These are phyloP conservation scores for Diprion similis DNA, from an alignment of 1,140 invertebrate genomes.

Conservation along the genomic window DNA sequence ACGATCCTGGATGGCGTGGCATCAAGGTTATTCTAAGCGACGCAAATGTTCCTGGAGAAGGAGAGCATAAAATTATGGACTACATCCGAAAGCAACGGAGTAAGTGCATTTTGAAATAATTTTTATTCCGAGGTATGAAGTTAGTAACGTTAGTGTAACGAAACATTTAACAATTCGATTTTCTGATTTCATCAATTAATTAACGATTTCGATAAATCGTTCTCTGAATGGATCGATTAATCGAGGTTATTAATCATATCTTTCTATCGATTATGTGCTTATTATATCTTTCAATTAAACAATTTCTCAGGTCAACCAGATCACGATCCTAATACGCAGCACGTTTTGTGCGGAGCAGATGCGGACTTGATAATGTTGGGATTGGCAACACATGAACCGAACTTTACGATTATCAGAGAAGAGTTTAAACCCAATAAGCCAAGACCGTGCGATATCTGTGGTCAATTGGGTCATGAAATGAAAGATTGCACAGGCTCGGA, in stretches of 20 bases:
- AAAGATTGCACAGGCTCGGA: slow-evolving; percentile 87
- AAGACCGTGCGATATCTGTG: slow-evolving; percentile 95
- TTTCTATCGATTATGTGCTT: too few relatives aligned
- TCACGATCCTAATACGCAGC: slow-evolving; percentile 97
- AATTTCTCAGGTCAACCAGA: slow-evolving; percentile 78
- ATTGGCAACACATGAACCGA: slow-evolving; percentile 97
- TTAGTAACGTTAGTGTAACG: not conserved
- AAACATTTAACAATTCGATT: not conserved
- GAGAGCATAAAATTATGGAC: slow-evolving; percentile 99
- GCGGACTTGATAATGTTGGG: slow-evolving; percentile 99
- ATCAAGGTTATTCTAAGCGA: slow-evolving; percentile 97
- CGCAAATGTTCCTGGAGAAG: slow-evolving; percentile 98
- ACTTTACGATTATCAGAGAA: slow-evolving; percentile 98
- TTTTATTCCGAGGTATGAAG: slow-evolving; percentile 9
- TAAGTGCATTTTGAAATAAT: slow-evolving; percentile 42
- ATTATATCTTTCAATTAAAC: too few relatives aligned
- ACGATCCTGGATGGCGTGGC: slow-evolving; percentile 93
- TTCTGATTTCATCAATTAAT: too few relatives aligned
- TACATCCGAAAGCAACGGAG: slow-evolving; percentile 94
- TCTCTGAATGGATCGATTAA: too few relatives aligned
- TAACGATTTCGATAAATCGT: too few relatives aligned
- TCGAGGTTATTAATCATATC: too few relatives aligned
- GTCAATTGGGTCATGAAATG: slow-evolving; percentile 94
- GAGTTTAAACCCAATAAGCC: slow-evolving; percentile 99
- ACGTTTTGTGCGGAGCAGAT: slow-evolving; percentile 98